Evolutionary conservation across 2,113 vertebrate genomes (phyloP).

Genomic region (Erythrocercus mccallii): DNA sequence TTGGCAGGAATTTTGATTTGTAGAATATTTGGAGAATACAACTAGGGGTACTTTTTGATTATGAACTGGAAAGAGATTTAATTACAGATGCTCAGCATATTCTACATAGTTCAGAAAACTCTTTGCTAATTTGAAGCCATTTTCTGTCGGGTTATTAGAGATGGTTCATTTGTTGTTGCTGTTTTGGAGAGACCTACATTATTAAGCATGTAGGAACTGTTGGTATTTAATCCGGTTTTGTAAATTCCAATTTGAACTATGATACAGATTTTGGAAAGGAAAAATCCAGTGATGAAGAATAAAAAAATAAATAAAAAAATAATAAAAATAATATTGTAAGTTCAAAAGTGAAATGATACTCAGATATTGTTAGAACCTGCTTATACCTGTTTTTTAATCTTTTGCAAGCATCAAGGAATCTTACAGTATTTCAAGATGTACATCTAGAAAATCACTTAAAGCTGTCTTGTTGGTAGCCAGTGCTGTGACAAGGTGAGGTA

Average conservation of each 20-base stretch:
- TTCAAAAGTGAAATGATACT: not conserved
- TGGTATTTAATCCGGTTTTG: not conserved
- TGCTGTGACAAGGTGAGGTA: not conserved
- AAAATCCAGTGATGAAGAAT: not conserved
- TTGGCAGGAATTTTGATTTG: not conserved
- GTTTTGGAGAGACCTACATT: not conserved
- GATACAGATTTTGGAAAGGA: not conserved
- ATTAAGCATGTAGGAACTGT: not conserved
- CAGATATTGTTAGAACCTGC: rapidly evolving
- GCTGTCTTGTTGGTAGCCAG: not conserved
- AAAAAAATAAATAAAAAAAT: no score
- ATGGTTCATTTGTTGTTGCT: not conserved
- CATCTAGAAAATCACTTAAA: not conserved
- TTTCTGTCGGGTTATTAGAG: not conserved
- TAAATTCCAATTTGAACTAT: not conserved
- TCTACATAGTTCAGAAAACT: not conserved
- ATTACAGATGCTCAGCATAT: not conserved
- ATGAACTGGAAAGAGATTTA: not conserved
- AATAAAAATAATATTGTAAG: not conserved
- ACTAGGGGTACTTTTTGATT: not conserved
- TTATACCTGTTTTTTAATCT: not conserved
- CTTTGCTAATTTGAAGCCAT: not conserved
- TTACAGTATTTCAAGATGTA: not conserved
- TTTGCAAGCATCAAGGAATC: not conserved
- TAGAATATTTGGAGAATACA: not conserved